A percentile compares a stretch with the other conserved stretches of the same genome.
Evolutionary conservation across 2,113 vertebrate species (phyloP).

Genomic region (Mormoops blainvillei): DNA sequence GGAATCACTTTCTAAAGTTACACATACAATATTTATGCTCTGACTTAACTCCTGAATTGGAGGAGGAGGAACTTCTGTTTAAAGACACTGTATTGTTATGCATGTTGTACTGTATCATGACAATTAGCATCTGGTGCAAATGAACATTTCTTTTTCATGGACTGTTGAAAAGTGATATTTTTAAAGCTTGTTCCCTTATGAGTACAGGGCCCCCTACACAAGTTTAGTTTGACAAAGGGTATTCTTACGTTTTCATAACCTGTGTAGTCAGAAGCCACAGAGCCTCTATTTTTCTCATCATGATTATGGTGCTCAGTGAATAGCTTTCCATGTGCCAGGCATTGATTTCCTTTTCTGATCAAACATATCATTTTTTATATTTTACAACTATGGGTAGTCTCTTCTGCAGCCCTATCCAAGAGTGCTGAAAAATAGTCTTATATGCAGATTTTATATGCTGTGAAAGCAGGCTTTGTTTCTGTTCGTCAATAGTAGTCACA

Average conservation of each 20-base stretch:
- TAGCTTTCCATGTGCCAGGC: constrained; percentile 28
- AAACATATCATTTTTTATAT: constrained; percentile 35
- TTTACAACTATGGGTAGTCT: constrained; percentile 33
- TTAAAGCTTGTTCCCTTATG: not conserved
- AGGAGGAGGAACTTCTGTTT: constrained; percentile 35
- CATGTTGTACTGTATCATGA: not conserved
- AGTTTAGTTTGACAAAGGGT: not conserved
- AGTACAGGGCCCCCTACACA: not conserved
- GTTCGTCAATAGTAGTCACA: not conserved
- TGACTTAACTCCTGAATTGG: constrained; percentile 41
- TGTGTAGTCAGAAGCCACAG: not conserved
- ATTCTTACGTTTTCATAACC: not conserved
- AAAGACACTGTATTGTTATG: not conserved
- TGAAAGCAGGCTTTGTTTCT: not conserved
- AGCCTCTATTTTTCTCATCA: not conserved
- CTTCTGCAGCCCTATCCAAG: not conserved
- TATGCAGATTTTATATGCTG: not conserved
- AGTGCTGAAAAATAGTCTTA: constrained; percentile 35
- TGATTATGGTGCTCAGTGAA: not conserved
- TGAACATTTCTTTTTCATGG: not conserved
- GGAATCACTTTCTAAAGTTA: constrained; percentile 26
- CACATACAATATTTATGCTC: constrained; percentile 21
- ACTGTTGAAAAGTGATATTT: not conserved
- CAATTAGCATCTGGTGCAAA: not conserved
- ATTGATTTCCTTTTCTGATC: constrained; percentile 38